phyloP scores from a whole-genome alignment of 2,888 invertebrate species.

The Scaptomyza flava region DNA sequence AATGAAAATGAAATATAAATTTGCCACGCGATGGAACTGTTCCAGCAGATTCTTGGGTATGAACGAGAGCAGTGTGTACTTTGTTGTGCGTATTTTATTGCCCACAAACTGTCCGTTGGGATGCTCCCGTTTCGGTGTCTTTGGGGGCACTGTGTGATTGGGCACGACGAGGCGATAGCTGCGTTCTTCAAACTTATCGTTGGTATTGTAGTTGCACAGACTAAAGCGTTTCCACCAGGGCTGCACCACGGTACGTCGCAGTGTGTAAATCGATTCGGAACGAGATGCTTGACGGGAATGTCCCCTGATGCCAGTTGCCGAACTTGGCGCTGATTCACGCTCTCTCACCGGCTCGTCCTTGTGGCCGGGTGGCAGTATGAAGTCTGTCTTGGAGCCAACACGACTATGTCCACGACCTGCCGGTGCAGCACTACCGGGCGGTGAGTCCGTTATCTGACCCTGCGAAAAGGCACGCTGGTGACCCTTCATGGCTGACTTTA shows the following conservation, averaged over 20 bases:
- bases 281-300: constrained; percentile 95
- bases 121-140: constrained; percentile 91
- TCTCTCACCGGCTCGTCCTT: constrained; percentile 90
- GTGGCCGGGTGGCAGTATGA: constrained; percentile 94
- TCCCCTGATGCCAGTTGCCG: constrained; percentile 86
- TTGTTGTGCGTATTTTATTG: constrained; percentile 96
- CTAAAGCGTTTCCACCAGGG: constrained; percentile 90
- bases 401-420: constrained; percentile 89
- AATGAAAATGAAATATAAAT: constrained; percentile 98
- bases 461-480: constrained; percentile 95
- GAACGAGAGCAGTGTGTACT: constrained; percentile 97
- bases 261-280: constrained; percentile 95
- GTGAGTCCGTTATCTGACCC: constrained; percentile 91
- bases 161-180: constrained; percentile 91
- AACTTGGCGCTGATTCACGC: constrained; percentile 85
- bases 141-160: constrained; percentile 93
- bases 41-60: constrained; percentile 97
- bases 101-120: constrained; percentile 92
- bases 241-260: constrained; percentile 90
- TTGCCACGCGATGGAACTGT: constrained; percentile 98
- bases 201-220: constrained; percentile 87
- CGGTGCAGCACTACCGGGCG: constrained; percentile 69
- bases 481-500: constrained; percentile 90
- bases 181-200: constrained; percentile 88
- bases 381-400: constrained; percentile 94